These are phyloP conservation scores for Archips xylosteana DNA, from an alignment of 2,888 invertebrate genomes.

Conservation along the genomic window DNA sequence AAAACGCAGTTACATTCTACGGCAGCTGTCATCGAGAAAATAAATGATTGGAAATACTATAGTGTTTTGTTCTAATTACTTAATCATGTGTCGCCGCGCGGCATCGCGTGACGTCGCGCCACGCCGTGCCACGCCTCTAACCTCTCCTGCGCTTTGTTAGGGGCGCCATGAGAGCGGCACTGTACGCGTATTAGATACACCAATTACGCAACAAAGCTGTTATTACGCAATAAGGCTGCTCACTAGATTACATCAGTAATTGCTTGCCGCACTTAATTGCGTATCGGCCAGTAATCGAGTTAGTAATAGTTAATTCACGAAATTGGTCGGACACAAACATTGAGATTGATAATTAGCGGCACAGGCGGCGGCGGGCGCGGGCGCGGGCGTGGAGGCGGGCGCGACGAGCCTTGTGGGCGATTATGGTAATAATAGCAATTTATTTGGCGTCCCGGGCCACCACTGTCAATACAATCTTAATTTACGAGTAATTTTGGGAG, in stretches of 20 bases:
- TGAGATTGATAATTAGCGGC: conserved; percentile 7
- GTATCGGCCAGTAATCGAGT: conserved; percentile 20
- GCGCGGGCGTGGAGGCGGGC: not conserved
- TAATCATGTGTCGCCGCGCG: no score
- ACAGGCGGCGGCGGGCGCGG: not conserved
- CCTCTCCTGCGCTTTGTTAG: not conserved
- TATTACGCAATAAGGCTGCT: conserved; percentile 1
- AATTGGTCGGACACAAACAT: conserved; percentile 19
- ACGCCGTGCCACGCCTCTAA: not conserved
- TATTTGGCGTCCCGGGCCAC: conserved; percentile 27
- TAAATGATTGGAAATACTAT: no score
- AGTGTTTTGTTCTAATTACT: no score
- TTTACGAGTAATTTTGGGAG: conserved; percentile 21
- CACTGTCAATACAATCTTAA: conserved; percentile 36
- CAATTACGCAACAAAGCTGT: not conserved
- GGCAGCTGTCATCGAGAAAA: no score
- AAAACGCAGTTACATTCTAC: no score
- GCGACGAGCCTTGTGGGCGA: conserved; percentile 16
- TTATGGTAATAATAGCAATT: conserved; percentile 37
- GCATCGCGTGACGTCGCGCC: not conserved
- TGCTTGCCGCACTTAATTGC: not conserved
- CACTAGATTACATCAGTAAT: conserved; percentile 7
- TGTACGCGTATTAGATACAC: not conserved
- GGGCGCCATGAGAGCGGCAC: not conserved
- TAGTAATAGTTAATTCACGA: conserved; percentile 19